These are phyloP conservation scores for Oncorhynchus clarkii DNA, from an alignment of 2,113 vertebrate species.

Conservation along the genomic window DNA sequence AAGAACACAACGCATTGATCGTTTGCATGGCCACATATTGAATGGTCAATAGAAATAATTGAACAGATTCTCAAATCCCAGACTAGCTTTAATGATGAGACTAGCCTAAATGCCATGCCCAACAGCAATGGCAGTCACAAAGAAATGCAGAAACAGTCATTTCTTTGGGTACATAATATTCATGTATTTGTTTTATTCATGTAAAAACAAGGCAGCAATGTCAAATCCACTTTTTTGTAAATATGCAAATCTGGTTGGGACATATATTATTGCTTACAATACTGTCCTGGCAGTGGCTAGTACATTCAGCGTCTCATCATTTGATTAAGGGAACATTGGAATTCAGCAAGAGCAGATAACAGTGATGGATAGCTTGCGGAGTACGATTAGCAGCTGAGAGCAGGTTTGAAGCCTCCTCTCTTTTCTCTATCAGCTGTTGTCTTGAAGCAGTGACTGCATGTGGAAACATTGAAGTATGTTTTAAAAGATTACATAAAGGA, in stretches of 20 bases:
- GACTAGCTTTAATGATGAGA: no score
- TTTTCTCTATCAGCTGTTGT: conserved; percentile 50
- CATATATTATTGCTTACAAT: background rate
- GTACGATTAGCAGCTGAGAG: background rate
- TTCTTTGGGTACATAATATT: background rate
- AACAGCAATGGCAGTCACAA: background rate
- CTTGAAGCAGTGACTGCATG: conserved; percentile 64
- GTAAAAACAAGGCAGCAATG: background rate
- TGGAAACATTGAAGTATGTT: conserved; percentile 12
- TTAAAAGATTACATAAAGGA: background rate
- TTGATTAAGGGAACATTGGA: background rate
- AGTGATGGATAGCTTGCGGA: background rate
- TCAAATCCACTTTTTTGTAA: conserved; percentile 28
- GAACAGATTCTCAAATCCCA: no score
- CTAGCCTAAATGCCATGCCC: background rate
- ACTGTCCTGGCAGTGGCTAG: background rate
- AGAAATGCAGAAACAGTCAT: background rate
- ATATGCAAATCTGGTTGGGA: conserved; percentile 38
- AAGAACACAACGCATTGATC: no score
- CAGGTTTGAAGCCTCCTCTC: background rate
- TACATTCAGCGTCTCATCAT: conserved; percentile 8
- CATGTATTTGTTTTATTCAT: conserved; percentile 5
- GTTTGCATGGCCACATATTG: background rate
- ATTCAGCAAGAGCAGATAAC: background rate
- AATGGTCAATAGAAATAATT: background rate